Evolutionary conservation across 2,797 vertebrate genomes (phyloP).

Genomic region (Sebastes kiyomatsui): DNA sequence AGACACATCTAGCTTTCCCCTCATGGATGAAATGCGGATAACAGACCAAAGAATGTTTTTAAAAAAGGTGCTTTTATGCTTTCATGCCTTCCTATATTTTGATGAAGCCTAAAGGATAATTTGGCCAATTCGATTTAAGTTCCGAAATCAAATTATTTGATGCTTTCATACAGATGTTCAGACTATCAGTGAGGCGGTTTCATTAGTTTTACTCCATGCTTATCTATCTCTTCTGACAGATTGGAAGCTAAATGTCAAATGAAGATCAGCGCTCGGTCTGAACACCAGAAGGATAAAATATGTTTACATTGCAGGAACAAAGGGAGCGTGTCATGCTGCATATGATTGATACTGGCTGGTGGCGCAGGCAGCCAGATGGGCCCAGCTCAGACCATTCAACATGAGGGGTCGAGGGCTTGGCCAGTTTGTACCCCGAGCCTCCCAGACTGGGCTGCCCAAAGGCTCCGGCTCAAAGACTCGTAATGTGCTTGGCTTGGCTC

Average conservation of each 20-base stretch:
- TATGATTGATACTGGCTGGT: constrained; percentile 66
- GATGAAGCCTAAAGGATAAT: neutral
- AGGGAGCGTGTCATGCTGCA: constrained; percentile 53
- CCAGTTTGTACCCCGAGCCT: constrained; percentile 30
- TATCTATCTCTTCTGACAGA: constrained; percentile 22
- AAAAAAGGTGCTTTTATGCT: neutral
- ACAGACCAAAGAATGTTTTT: neutral
- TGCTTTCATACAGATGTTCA: neutral
- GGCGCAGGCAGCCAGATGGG: constrained; percentile 53
- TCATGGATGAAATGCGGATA: neutral
- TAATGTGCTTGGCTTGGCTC: constrained; percentile 46
- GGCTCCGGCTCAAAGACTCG: constrained; percentile 31
- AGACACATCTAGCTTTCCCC: neutral
- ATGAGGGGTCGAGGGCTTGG: constrained; percentile 17
- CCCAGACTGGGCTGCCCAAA: constrained; percentile 28
- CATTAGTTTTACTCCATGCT: constrained; percentile 8
- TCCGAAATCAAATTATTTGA: neutral
- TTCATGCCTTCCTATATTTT: neutral
- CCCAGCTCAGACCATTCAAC: constrained; percentile 24
- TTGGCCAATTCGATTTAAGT: neutral
- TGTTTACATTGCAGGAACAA: constrained; percentile 74
- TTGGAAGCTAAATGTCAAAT: constrained; percentile 53
- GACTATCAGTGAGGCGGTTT: neutral
- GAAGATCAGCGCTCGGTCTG: constrained; percentile 23
- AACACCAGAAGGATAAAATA: constrained; percentile 62